Evolutionary conservation across 2,888 invertebrate genomes (phyloP), one percentile per base, ranked within the genome.

Genomic region (Isotomurus palustris): DNA sequence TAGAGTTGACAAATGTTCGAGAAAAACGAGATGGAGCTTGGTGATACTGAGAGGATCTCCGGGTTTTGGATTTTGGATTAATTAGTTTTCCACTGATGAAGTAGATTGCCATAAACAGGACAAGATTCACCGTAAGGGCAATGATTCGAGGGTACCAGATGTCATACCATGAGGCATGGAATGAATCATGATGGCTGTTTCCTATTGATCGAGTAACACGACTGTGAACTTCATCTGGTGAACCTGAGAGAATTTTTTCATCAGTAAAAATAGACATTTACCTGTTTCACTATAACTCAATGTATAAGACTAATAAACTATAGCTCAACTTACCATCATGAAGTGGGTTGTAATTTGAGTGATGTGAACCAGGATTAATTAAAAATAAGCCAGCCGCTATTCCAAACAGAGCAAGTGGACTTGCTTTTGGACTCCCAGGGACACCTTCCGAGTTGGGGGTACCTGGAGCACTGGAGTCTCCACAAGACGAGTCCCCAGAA

Each of bases 351-450:
- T 25, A 24, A 43, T 29, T n/a, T 45, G 38, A 24, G 22, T 56
- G 51, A 40, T 44, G 22, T 19, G 64, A 58, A 6, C 67, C 64
- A 0, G 70, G 70, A 47, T 70, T 70, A 28, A 70, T 64, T 3
- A 70, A 53, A 38, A 70, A 70, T 8, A 70, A 49, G 6, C 70
- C 70, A 32, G 68, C 67, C 25, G 68, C 70, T 17, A 70, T 63
- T 3, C 68, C 64, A 59, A 70, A 70, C 8, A 70, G 51, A 4
- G 67, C 68, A 12, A 70, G 43, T 1, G 70, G 70, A 43, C 63
- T 64, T 14, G 53, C 51, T 24, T 45, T 25, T 6, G 36, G 22
- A 14, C 27, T 21, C n/a, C n/a, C n/a, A n/a, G n/a, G n/a, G n/a
- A 17, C 19, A 4, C 14, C 17, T 27, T 17, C 17, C 25, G 47